A percentile compares a stretch with the other conserved stretches of the same genome.
These are phyloP conservation scores for Lacanobia oleracea DNA, from an alignment of 2,888 invertebrate genomes.

Conservation along the genomic window DNA sequence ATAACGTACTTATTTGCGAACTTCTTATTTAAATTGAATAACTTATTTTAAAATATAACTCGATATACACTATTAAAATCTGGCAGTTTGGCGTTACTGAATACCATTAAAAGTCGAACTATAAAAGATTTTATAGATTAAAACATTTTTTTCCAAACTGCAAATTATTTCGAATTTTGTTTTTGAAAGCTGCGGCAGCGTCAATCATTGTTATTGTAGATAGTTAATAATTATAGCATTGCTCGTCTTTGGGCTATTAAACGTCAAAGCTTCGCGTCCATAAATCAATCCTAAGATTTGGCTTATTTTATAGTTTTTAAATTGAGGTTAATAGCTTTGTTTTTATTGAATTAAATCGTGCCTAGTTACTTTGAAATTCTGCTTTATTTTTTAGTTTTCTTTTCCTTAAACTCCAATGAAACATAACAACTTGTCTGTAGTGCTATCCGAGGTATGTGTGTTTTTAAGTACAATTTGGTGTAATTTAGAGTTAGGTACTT, in stretches of 20 bases:
- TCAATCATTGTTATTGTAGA: background rate
- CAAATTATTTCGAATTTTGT: background rate
- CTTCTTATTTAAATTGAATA: no score
- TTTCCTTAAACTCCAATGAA: background rate
- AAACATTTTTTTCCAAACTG: background rate
- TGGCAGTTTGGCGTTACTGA: no score
- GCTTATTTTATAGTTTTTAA: constrained; percentile 6
- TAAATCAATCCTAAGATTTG: constrained; percentile 16
- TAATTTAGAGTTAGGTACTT: background rate
- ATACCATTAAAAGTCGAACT: no score
- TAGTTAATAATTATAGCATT: constrained; percentile 2
- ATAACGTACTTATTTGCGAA: no score
- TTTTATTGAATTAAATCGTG: constrained; percentile 13
- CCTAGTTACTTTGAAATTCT: background rate
- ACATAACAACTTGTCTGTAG: background rate
- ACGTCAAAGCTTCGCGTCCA: constrained; percentile 5
- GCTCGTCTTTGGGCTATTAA: constrained; percentile 1
- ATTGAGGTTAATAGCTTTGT: constrained; percentile 30
- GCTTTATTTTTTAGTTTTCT: no score
- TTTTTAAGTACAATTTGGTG: no score
- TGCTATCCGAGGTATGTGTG: no score
- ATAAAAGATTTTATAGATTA: background rate
- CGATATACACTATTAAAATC: no score
- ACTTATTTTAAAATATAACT: no score
- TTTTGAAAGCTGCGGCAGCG: background rate